Base-by-base conservation (phyloP, 2,888 invertebrate genomes). In the Acronicta leporina region DNA sequence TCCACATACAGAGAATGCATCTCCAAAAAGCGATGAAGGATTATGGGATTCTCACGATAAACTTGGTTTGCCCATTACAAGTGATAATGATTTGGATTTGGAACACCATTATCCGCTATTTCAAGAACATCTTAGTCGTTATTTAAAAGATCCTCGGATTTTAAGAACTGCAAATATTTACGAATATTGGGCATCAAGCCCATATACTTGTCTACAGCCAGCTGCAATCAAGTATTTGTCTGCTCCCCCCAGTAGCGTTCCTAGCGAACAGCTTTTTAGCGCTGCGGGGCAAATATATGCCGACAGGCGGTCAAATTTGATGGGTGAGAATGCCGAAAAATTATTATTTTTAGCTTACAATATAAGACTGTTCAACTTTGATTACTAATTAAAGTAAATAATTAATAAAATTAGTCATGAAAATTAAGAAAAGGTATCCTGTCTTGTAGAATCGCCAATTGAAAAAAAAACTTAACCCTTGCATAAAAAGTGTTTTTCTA, bases 241-340 rank as follows among this genome's bases (percentile, higher is more conserved):
- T 14, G 50, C 50, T 50, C 57, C 57, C 15, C 57, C 57, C 13
- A 57, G 20, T 27, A 62, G 55, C 58, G 68, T 75, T 44, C 58
- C 69, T 20, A 74, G 73, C 54, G 66, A 72, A 47, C 69, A 73
- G 52, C 27, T 77, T 30, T 74, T 77, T 40, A 74, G 73, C 55
- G 68, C 68, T 53, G 70, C 70, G 27, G 65, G 71, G 41, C 75
- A 77, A 75, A 57, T 57, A 38, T 63, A 57, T 46, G 27, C 44
- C 16, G 45, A 57, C 45, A 49, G 57, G 20, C 30, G 60, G 15
- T 27, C 14, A 25, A 59, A 59, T 38, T 44, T 63, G 41, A 41
- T 16, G 14, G 51, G 51, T 15, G 58, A 57, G 50, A 50, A 63
- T 50, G 63, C 50, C 20, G 58, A 63, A 42, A 63, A 63, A 57